Evolutionary conservation across 2,113 vertebrate genomes (phyloP).

Genomic region (Oenanthe oenanthe): DNA sequence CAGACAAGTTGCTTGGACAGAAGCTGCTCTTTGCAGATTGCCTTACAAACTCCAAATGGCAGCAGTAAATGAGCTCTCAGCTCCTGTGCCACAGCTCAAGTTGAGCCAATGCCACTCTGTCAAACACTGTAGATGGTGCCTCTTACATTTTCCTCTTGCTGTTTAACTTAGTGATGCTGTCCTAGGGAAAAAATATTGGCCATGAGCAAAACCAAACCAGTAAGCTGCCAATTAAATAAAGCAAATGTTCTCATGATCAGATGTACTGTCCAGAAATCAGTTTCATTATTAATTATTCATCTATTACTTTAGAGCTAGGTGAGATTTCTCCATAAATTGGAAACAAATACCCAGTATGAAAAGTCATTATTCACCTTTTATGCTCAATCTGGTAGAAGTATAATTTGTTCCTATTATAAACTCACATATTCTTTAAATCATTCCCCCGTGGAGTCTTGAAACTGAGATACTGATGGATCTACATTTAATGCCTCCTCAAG

Average conservation of each 20-base stretch:
- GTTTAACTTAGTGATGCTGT: not conserved
- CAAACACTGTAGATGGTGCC: not conserved
- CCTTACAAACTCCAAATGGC: slow-evolving; percentile 68
- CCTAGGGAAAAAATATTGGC: not conserved
- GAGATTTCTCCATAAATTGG: not conserved
- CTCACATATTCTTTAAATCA: not conserved
- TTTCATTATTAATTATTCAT: not conserved
- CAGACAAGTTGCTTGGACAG: not conserved
- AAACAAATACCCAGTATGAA: slow-evolving; percentile 33
- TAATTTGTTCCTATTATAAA: slow-evolving; percentile 38
- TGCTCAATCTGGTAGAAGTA: slow-evolving; percentile 11
- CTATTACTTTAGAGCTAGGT: not conserved
- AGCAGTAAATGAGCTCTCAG: slow-evolving; percentile 63
- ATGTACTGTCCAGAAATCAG: not conserved
- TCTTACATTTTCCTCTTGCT: not conserved
- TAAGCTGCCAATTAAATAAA: not conserved
- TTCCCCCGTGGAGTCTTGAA: slow-evolving; percentile 1
- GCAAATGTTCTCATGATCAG: not conserved
- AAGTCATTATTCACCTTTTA: slow-evolving; percentile 28
- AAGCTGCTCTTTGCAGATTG: slow-evolving; percentile 57
- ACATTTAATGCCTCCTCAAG: not conserved
- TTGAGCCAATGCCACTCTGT: not conserved
- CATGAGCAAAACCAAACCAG: not conserved
- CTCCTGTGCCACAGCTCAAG: slow-evolving; percentile 43
- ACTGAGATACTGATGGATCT: slow-evolving; percentile 7